phyloP scores from a whole-genome alignment of 2,888 invertebrate genomes.

The Heliconius sara region DNA sequence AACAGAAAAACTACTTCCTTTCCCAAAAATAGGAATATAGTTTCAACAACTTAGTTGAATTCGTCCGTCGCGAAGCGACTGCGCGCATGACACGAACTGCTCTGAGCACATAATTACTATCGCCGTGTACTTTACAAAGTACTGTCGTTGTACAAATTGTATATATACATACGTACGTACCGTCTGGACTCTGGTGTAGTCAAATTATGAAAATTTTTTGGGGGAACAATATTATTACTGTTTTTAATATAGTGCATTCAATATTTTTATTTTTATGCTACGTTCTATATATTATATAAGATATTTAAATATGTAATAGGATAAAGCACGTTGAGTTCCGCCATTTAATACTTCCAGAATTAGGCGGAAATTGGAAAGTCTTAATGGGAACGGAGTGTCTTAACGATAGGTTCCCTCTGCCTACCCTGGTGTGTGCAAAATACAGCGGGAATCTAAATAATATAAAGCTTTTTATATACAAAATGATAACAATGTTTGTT shows the following conservation, averaged over 20 bases:
- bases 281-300: background rate
- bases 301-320: too few relatives aligned
- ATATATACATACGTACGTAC: too few relatives aligned
- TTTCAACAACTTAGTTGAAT: background rate
- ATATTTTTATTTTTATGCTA: background rate
- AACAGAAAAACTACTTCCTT: background rate
- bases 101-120: slow-evolving; percentile 12
- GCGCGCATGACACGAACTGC: background rate
- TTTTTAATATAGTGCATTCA: background rate
- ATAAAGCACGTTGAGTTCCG: too few relatives aligned
- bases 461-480: background rate
- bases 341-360: too few relatives aligned
- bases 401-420: too few relatives aligned
- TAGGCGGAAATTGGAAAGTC: too few relatives aligned
- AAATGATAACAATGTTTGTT: background rate
- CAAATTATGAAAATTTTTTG: background rate
- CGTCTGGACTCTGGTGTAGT: background rate
- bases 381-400: too few relatives aligned
- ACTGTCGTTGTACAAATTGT: background rate
- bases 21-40: background rate
- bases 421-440: too few relatives aligned
- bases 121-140: slow-evolving; percentile 4
- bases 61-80: background rate
- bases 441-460: too few relatives aligned
- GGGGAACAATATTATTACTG: background rate